Evolutionary conservation across 2,113 vertebrate genomes (phyloP).

Genomic region (Calypte anna): DNA sequence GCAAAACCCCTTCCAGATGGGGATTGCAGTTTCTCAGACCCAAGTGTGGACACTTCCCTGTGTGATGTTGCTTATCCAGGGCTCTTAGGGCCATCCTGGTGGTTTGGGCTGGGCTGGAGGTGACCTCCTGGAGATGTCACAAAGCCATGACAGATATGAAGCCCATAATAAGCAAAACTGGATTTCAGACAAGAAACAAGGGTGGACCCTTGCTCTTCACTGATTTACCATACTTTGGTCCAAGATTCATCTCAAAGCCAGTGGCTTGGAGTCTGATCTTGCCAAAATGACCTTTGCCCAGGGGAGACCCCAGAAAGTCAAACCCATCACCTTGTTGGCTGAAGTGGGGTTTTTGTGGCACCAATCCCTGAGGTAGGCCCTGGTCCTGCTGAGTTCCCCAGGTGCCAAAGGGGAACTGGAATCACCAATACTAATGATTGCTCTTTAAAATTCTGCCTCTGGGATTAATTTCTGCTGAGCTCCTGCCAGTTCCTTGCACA

Average conservation of each 20-base stretch:
- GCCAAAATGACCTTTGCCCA: neutral
- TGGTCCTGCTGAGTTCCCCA: neutral
- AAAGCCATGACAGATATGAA: too few relatives aligned
- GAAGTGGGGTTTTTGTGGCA: neutral
- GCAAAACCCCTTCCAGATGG: neutral
- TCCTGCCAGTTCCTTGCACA: neutral
- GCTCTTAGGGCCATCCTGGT: neutral
- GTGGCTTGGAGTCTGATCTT: neutral
- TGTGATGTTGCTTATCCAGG: rapidly evolving
- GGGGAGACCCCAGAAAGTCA: neutral
- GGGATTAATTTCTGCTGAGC: neutral
- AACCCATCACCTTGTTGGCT: rapidly evolving
- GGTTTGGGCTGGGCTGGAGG: neutral
- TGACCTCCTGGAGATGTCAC: neutral
- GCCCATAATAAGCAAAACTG: neutral
- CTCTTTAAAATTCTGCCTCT: neutral
- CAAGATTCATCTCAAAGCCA: neutral
- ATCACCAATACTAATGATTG: neutral
- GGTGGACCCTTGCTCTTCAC: neutral
- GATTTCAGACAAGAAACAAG: neutral
- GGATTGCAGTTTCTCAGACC: neutral
- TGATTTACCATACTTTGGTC: neutral
- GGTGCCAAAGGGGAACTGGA: neutral
- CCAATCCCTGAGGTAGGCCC: rapidly evolving
- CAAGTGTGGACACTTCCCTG: too few relatives aligned